Evolutionary conservation across 2,113 vertebrate species (phyloP), one percentile per base, ranked within the genome.

Genomic region (Hyla sarda): DNA sequence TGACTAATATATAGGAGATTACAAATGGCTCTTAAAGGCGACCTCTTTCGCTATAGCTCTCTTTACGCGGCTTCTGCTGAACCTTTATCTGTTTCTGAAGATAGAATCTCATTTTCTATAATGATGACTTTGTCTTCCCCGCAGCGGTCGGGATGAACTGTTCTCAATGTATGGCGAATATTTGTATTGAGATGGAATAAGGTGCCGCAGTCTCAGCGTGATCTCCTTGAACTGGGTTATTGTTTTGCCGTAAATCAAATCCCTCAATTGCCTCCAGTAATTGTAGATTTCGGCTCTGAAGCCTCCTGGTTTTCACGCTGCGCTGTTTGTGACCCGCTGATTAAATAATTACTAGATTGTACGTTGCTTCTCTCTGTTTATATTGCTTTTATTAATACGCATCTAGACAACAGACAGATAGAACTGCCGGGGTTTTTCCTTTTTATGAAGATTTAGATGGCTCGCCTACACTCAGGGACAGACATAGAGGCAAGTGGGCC

Each of bases 71-170:
- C 56, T 60, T 5, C 16, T 28, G 58, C 14, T 62, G 37, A 81
- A 58, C 78, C 56, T 62, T 28, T 37, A 47, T 28, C 58, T 5
- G 14, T 28, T n/a, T 30, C 23, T 25, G 56, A 47, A 65, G 56
- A 81, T 28, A 65, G 60, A 81, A 81, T 45, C 56, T 81, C 37
- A 81, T 65, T 65, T 81, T 37, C 78, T 62, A 11, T 65, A 47
- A 65, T 65, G 78, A 47, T 62, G 56, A 77, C 50, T 54, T 41
- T 30, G 78, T 81, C 62, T 80, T 25, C 50, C 77, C 77, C 45
- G 54, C 56, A 80, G 54, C 34, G 5, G 19, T 56, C 10, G 19
- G 23, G 19, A 65, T 19, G 23, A 81, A 81, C 62, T 62, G 14
- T n/a, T 65, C 78, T 81, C 37, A 10, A 19, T 47, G 45, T 37